Evolutionary conservation across 2,797 vertebrate genomes (phyloP).

Genomic region (Lemur catta): DNA sequence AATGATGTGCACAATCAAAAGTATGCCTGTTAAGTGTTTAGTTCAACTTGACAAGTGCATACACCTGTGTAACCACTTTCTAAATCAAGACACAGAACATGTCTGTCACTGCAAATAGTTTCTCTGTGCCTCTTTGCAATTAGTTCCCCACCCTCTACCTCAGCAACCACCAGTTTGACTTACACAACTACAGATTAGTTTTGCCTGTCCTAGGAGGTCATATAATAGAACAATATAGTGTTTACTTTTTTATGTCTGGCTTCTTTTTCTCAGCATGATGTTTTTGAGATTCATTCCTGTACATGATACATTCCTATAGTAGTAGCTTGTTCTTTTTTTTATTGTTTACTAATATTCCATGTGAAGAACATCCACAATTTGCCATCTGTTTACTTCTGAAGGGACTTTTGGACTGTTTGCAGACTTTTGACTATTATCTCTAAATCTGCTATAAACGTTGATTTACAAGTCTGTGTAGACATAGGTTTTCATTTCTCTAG

Average conservation of each 20-base stretch:
- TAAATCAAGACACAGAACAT: background rate
- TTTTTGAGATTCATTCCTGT: background rate
- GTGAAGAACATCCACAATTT: background rate
- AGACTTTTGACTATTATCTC: background rate
- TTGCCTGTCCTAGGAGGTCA: background rate
- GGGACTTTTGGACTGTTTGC: background rate
- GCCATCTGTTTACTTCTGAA: background rate
- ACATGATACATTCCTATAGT: background rate
- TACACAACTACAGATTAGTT: background rate
- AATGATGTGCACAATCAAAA: background rate
- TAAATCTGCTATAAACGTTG: background rate
- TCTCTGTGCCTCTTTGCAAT: background rate
- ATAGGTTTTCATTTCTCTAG: background rate
- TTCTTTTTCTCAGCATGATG: background rate
- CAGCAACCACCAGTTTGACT: background rate
- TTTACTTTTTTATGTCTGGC: background rate
- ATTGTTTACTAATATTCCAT: background rate
- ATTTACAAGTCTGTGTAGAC: background rate
- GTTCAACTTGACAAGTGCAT: background rate
- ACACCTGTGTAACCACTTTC: background rate
- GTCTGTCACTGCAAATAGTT: background rate
- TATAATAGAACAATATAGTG: background rate
- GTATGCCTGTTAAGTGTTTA: background rate
- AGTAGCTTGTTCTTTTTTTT: background rate
- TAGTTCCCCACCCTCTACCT: background rate